Base-by-base conservation (phyloP, 2,113 vertebrate species). In the Sceloporus tristichus region DNA sequence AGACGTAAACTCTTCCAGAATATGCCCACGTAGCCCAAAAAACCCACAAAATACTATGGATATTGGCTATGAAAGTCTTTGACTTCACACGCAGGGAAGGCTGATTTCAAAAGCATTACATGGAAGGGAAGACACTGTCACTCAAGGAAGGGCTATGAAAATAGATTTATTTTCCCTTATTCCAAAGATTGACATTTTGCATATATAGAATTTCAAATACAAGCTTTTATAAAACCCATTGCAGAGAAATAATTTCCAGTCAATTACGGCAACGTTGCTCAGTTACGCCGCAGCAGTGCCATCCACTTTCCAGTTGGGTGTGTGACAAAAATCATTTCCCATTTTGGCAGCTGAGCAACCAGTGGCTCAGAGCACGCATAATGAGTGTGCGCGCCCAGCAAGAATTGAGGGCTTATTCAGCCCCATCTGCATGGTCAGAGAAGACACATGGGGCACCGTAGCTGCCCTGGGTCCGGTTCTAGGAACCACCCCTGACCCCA, bases 121-220 rank as follows among this genome's bases (percentile, higher is more conserved):
- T 48, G 48, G 7, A 48, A 48, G 4, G 7, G 48, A 48, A 7
- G 29, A 25, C 23, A 54, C 40, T 27, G 40, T 13, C 10, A 9
- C n/a, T n/a, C 9, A 8, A 25, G 48, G 34, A 56, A 71, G 75
- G 29, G 38, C 48, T 82, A 87, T 53, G 70, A 75, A 87, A 87
- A 82, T 82, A 82, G 70, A 53, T 87, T 87, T 87, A 87, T 82
- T 87, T 82, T 34, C 34, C 79, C 34, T 75, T 71, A 71, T 71
- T 87, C 48, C 78, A 71, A 87, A 87, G 21, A 27, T 54, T 77
- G 71, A 14, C 4, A 38, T 70, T 79, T 76, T 85, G 84, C 54
- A 19, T 21, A 34, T 34, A 21, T 29, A 29, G 34, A n/a, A 27
- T 11, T 34, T 78, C 59, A 74, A 56, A 81, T 34, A 59, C 11